A percentile compares a stretch with the other conserved stretches of the same genome.
These are phyloP conservation scores for Channallabes apus DNA, from an alignment of 2,797 vertebrate species.

Conservation along the genomic window DNA sequence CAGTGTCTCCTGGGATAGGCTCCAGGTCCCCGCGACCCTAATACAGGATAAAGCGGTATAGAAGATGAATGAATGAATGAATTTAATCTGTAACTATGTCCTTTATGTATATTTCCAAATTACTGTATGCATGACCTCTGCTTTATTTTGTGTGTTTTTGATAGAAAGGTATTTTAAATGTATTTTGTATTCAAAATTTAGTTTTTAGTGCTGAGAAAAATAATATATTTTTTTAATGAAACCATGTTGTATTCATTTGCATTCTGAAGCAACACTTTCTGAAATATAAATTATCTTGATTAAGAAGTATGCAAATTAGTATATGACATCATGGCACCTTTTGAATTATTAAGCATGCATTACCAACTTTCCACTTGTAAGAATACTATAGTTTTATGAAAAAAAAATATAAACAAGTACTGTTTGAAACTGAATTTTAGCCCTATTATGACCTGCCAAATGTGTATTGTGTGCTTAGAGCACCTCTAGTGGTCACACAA, in stretches of 20 bases:
- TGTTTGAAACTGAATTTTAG: not conserved
- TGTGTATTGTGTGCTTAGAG: slow-evolving; percentile 62
- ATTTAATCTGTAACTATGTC: not conserved
- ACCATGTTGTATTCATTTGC: not conserved
- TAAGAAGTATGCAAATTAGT: not conserved
- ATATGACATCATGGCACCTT: not conserved
- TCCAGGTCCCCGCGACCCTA: too few species aligned
- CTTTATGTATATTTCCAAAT: not conserved
- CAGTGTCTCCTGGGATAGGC: too few species aligned
- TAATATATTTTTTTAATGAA: not conserved
- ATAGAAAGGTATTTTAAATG: not conserved
- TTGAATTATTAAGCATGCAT: not conserved
- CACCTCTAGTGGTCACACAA: slow-evolving; percentile 72
- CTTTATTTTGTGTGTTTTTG: not conserved
- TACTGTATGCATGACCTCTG: not conserved
- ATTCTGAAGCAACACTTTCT: not conserved
- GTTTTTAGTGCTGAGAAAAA: not conserved
- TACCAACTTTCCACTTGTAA: not conserved
- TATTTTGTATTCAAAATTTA: not conserved
- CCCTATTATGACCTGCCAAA: not conserved
- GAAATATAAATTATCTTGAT: not conserved
- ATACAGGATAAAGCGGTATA: too few species aligned
- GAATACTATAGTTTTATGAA: not conserved
- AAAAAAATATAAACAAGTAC: not conserved
- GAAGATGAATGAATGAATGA: too few species aligned